Evolutionary conservation across 92 coral and sea anemone species (phyloP).

Genomic region (Plumapathes pennacea): DNA sequence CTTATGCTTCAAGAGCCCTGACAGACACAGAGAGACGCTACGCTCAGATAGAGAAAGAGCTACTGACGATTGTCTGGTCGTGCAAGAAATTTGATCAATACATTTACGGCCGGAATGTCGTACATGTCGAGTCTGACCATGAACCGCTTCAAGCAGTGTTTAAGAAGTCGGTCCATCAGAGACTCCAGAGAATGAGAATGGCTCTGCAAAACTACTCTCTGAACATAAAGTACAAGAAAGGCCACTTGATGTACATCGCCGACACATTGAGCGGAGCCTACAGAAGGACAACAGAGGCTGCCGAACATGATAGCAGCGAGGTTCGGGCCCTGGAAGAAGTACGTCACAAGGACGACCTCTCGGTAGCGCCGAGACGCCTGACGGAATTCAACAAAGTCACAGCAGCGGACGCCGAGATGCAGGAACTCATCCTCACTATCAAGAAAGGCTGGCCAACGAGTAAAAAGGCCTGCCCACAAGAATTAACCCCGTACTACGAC

Average conservation of each 20-base stretch:
- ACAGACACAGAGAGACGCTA: conserved; percentile 33
- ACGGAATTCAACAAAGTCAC: too few species aligned
- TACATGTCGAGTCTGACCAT: conserved; percentile 23
- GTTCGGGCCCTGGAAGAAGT: too few species aligned
- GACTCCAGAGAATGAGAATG: conserved; percentile 11
- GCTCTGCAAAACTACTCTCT: conserved; percentile 36
- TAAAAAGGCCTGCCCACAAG: too few species aligned
- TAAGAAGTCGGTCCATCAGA: conserved; percentile 27
- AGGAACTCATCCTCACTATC: too few species aligned
- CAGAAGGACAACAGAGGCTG: conserved; percentile 16
- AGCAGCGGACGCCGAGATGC: too few species aligned
- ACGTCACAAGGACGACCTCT: too few species aligned
- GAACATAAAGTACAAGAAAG: conserved; percentile 9
- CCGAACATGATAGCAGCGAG: too few species aligned
- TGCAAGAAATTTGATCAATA: conserved; percentile 54
- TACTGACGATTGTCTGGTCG: conserved; percentile 37
- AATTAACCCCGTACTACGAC: too few species aligned
- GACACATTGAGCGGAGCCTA: conserved; percentile 23
- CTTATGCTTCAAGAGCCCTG: conserved; percentile 35
- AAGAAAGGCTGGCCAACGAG: too few species aligned
- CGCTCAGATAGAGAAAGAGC: conserved; percentile 37
- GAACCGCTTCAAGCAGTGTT: conserved; percentile 43
- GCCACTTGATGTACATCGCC: conserved; percentile 17
- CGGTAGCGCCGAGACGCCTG: too few species aligned
- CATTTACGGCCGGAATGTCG: conserved; percentile 26